phyloP scores from a whole-genome alignment of 2,113 vertebrate species.

The Brachypodius melanocephalos region DNA sequence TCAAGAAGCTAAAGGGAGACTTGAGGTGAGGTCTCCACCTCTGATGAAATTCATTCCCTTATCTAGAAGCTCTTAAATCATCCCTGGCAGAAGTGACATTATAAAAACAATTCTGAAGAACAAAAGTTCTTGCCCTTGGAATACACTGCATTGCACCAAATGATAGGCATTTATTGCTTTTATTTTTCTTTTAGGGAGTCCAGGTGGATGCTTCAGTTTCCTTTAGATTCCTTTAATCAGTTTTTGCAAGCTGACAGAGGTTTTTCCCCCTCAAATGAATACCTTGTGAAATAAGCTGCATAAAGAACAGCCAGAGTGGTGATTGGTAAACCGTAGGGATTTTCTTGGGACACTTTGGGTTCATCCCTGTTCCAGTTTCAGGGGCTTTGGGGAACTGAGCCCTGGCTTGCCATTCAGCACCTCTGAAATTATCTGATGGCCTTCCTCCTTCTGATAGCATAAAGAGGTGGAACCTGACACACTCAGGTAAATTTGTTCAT shows the following conservation, averaged over 20 bases:
- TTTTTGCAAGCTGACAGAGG: not conserved
- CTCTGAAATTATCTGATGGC: not conserved
- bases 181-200: not conserved
- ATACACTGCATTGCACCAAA: conserved; percentile 40
- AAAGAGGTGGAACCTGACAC: not conserved
- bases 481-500: not conserved
- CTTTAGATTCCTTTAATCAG: not conserved
- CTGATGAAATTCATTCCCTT: conserved; percentile 38
- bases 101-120: conserved; percentile 44
- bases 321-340: not conserved
- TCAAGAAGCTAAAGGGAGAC: not conserved
- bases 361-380: not conserved
- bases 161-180: not conserved
- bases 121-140: conserved; percentile 31
- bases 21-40: conserved; percentile 8
- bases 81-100: conserved; percentile 36
- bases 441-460: not conserved
- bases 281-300: not conserved
- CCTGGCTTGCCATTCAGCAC: not conserved
- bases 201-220: not conserved
- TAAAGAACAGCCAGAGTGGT: not conserved
- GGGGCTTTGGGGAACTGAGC: not conserved
- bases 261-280: not conserved
- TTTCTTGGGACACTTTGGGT: not conserved
- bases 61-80: conserved; percentile 58